Percentiles rank a stretch among this genome's conserved stretches.
Conservation (phyloP, 2,797 vertebrate genomes). For the Rhabdophis nuchalis region DNA sequence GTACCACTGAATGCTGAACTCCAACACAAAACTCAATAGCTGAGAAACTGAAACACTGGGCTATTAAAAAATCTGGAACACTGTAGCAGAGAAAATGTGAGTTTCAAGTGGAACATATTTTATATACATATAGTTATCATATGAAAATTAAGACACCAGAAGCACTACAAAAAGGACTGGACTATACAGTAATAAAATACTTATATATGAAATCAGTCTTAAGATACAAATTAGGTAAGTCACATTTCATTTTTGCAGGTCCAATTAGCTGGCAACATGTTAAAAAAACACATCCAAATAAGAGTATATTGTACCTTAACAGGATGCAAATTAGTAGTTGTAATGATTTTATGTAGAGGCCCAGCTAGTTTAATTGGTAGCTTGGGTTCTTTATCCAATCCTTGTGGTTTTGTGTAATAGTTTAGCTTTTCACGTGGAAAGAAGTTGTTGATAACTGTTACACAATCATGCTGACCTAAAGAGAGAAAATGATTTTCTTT, state of each 20-base stretch:
- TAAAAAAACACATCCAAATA: neutral
- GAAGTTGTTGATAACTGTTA: conserved; percentile 97
- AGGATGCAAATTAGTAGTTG: conserved; percentile 93
- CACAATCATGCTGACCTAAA: conserved; percentile 95
- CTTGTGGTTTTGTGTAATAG: conserved; percentile 93
- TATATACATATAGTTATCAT: neutral
- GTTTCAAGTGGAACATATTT: neutral
- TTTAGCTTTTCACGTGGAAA: conserved; percentile 92
- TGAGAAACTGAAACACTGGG: neutral
- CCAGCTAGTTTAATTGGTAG: conserved; percentile 87
- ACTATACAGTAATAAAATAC: neutral
- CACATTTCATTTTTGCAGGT: neutral
- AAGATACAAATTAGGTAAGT: neutral
- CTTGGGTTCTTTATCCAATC: conserved; percentile 92
- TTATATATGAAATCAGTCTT: neutral
- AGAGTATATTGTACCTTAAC: conserved; percentile 79
- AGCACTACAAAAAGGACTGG: neutral
- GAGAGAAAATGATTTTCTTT: neutral
- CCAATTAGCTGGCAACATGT: neutral
- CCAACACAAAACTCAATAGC: neutral
- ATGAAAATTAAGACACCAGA: neutral
- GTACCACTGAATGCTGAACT: neutral
- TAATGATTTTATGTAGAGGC: conserved; percentile 94
- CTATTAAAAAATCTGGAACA: neutral
- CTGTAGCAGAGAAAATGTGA: neutral